Evolutionary conservation across 2,797 vertebrate species (phyloP), one percentile per base, ranked within the genome.

Genomic region (Spheniscus humboldti): DNA sequence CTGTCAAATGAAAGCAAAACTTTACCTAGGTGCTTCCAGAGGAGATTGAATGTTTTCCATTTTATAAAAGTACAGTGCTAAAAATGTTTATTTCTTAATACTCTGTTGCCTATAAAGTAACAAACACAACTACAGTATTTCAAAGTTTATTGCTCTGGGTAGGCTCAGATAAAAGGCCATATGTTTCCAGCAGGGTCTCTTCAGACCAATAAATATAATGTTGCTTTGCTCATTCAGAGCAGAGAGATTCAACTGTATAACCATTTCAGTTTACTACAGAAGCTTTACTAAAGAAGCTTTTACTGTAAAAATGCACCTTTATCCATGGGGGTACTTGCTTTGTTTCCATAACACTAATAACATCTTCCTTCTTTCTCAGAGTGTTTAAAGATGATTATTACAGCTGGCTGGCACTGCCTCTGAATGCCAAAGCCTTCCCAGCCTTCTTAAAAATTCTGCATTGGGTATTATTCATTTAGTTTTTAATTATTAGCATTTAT

Each of bases 401-500:
- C 23, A 96, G 96, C 71, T 92, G 75, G 15, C 92, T 97, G 91
- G 62, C 88, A 83, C 63, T 95, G 97, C 80, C 59, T 90, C 85
- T 80, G 90, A 97, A 97, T 95, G 84, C 78, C 82, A 97, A 97
- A 97, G 64, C 85, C 55, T 96, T 88, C 91, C 90, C 87, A 96
- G 86, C 48, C 73, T 88, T 96, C 88, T 97, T 92, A 97, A 95
- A 95, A 97, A 95, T 90, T 96, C 96, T 96, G 90, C 91, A 94
- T 83, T 96, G 97, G 94, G 86, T 97, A 96, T 97, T 97, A 97
- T 92, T 97, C 73, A 96, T 97, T 98, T 98, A 96, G 95, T 86
- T 96, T 98, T 97, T 96, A 98, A 98, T 98, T 98, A 97, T 97
- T 96, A 94, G 95, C 91, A 93, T 97, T 97, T 98, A 97, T 97